Base-by-base conservation (phyloP, 2,888 invertebrate species). In the Tyria jacobaeae region DNA sequence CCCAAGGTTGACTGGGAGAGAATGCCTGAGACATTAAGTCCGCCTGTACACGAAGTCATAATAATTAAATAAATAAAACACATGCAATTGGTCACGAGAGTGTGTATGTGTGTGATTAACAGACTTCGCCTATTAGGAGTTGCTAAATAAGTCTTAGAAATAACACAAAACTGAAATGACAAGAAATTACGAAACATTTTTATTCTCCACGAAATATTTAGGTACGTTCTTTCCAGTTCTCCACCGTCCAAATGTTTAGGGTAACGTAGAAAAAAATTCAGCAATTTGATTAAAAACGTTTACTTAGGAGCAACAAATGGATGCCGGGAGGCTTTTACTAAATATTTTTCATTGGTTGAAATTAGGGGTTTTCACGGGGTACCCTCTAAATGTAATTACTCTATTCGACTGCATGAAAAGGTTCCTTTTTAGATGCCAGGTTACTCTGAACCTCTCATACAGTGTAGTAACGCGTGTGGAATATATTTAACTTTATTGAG, bases 311-410 rank as follows among this genome's bases (percentile, higher is more conserved):
- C 79, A 75, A 80, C 81, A 82, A 84, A 82, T 80, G 79, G 76
- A 71, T 69, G 78, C 57, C 37, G 58, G 64, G 57, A n/a, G 63
- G 62, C 62, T 72, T 66, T 72, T 71, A 73, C 68, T 62, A 68
- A 70, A 75, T 80, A 82, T 81, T 81, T 85, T 83, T 83, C 78
- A 79, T 75, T 72, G 75, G 74, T 62, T 71, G 81, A 86, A 87
- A 86, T 86, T 82, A 85, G 80, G 74, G 78, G 80, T 83, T 84
- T 84, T 78, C 77, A 75, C 66, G 67, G 77, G 76, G 74, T 75
- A 77, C 81, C 76, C 81, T 82, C 70, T 71, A 81, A 79, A 85
- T 84, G 85, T 86, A 86, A 88, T 88, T 88, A 88, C 86, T 85
- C 84, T 83, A 87, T 85, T 81, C 83, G 81, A 73, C 71, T 75